Percentiles rank a stretch among this genome's conserved stretches.
These are phyloP conservation scores for Alviniconcha marisindica DNA, from an alignment of 1,140 invertebrate genomes.

Conservation along the genomic window DNA sequence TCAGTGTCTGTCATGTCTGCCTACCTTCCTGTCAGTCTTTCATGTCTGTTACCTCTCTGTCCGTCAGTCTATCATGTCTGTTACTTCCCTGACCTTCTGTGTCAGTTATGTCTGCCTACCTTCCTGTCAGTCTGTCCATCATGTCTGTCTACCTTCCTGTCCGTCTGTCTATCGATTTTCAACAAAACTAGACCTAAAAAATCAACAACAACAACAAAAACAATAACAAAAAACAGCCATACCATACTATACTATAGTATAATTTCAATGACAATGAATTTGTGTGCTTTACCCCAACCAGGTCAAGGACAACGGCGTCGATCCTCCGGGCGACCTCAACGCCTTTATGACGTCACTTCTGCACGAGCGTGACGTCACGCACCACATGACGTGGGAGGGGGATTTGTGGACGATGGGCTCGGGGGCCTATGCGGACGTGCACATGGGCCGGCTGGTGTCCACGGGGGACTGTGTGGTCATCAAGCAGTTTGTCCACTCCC, in stretches of 20 bases:
- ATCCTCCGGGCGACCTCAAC: not conserved
- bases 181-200: not conserved
- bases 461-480: not conserved
- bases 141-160: not conserved
- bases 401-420: not conserved
- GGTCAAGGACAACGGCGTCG: not conserved
- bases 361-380: slow-evolving; percentile 18
- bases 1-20: too few relatives aligned
- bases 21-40: too few relatives aligned
- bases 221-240: too few relatives aligned
- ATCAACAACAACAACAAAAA: not conserved
- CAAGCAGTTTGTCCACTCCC: not conserved
- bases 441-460: not conserved
- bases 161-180: not conserved
- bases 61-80: too few relatives aligned
- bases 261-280: too few relatives aligned
- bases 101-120: too few relatives aligned
- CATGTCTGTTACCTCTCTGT: too few relatives aligned
- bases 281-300: too few relatives aligned
- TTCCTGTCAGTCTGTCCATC: too few relatives aligned
- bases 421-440: not conserved
- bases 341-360: not conserved
- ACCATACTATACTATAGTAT: too few relatives aligned
- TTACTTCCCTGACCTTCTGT: too few relatives aligned
- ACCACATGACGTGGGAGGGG: not conserved